Percentiles rank a stretch among this genome's conserved stretches.
Conservation (phyloP, 2,888 invertebrate genomes). For the Pachymerium ferrugineum region DNA sequence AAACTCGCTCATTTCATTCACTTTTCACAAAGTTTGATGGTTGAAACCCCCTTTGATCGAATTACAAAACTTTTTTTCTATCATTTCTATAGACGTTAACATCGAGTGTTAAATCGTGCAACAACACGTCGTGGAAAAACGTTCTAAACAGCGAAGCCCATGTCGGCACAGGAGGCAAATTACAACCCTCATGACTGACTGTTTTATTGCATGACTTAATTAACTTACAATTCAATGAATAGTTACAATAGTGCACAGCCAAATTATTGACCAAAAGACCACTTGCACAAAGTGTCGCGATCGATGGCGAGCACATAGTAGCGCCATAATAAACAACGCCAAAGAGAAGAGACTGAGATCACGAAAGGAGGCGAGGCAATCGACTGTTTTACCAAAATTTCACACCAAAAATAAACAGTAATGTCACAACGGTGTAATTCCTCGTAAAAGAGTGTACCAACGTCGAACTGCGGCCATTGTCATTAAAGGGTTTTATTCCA, state of each 20-base stretch:
- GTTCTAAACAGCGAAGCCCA: background rate
- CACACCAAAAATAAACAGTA: background rate
- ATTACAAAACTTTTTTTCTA: too few relatives aligned
- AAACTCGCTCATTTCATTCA: too few relatives aligned
- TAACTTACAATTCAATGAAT: conserved; percentile 16
- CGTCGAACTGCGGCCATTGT: too few relatives aligned
- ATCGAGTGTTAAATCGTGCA: background rate
- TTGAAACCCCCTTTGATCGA: too few relatives aligned
- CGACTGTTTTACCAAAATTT: background rate
- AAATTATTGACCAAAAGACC: conserved; percentile 8
- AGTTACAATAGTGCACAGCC: background rate
- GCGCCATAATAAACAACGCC: background rate
- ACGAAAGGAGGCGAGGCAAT: too few relatives aligned
- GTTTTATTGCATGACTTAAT: conserved; percentile 19
- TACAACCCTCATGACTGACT: background rate
- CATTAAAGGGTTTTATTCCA: too few relatives aligned
- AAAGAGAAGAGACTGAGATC: too few relatives aligned
- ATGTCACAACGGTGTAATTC: background rate
- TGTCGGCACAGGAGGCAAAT: conserved; percentile 3
- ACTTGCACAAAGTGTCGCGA: background rate
- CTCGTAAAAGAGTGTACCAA: too few relatives aligned
- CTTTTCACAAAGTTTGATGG: too few relatives aligned
- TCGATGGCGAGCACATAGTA: background rate
- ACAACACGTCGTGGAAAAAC: background rate
- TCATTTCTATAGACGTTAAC: too few relatives aligned